phyloP scores from a whole-genome alignment of 2,113 vertebrate species.

The Thryonomys swinderianus region DNA sequence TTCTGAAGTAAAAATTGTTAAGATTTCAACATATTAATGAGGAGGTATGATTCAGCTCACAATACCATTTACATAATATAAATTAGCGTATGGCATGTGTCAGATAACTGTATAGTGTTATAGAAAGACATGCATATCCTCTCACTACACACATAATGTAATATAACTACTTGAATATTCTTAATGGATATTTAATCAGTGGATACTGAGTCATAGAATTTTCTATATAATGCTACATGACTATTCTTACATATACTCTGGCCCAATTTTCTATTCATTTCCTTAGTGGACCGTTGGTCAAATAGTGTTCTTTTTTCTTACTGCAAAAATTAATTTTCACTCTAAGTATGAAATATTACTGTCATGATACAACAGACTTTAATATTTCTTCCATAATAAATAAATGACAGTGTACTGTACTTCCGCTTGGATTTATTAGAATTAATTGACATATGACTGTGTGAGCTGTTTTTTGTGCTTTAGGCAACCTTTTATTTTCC shows the following conservation, averaged over 20 bases:
- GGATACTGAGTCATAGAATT: background rate
- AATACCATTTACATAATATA: background rate
- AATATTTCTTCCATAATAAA: constrained; percentile 9
- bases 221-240: background rate
- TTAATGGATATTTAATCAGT: background rate
- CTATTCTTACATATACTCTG: background rate
- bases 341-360: background rate
- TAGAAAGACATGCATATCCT: background rate
- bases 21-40: background rate
- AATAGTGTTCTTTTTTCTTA: background rate
- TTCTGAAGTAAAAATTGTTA: background rate
- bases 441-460: background rate
- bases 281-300: background rate
- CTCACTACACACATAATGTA: background rate
- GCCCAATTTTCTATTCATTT: background rate
- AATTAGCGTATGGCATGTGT: background rate
- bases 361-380: background rate
- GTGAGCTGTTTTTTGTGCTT: background rate
- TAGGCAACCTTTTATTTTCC: background rate
- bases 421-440: background rate
- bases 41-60: background rate
- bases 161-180: background rate
- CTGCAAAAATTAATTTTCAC: background rate
- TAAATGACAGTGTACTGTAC: background rate
- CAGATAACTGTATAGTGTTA: background rate